A percentile compares a stretch with the other conserved stretches of the same genome.
These are phyloP conservation scores for Romanogobio albipinnatus DNA, from an alignment of 2,113 vertebrate species.

Conservation along the genomic window DNA sequence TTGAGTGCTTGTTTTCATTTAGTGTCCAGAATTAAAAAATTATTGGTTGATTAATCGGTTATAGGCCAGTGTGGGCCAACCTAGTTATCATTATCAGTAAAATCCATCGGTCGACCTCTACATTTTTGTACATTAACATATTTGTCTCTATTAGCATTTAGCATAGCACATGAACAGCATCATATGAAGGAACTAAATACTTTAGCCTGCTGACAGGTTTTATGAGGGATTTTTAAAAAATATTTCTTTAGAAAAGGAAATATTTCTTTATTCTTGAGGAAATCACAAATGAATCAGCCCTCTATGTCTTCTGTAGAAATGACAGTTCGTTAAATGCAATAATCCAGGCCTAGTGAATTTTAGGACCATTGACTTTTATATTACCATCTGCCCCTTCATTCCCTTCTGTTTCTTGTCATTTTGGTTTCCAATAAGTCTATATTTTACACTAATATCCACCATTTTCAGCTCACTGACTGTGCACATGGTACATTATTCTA, in stretches of 20 bases:
- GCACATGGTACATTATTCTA: neutral
- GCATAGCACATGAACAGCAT: neutral
- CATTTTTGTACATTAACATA: no score
- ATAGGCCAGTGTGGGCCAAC: no score
- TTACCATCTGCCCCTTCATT: neutral
- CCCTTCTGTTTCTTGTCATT: neutral
- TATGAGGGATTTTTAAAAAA: neutral
- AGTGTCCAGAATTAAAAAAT: no score
- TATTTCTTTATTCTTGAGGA: neutral
- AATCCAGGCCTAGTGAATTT: constrained; percentile 5
- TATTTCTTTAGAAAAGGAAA: no score
- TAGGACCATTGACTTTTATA: neutral
- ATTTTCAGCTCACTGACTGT: neutral
- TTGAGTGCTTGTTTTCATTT: no score
- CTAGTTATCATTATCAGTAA: no score
- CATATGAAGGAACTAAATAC: neutral
- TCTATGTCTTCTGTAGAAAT: neutral
- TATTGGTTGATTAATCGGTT: no score
- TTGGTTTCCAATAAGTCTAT: constrained; percentile 30
- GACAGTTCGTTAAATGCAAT: neutral
- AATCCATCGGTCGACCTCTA: no score
- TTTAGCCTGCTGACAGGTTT: neutral
- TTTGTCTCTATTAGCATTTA: neutral
- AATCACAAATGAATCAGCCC: constrained; percentile 9
- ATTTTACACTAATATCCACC: constrained; percentile 12